Evolutionary conservation across 1,140 invertebrate genomes (phyloP), one percentile per base, ranked within the genome.

Genomic region (Stratiolaelaps scimitus): DNA sequence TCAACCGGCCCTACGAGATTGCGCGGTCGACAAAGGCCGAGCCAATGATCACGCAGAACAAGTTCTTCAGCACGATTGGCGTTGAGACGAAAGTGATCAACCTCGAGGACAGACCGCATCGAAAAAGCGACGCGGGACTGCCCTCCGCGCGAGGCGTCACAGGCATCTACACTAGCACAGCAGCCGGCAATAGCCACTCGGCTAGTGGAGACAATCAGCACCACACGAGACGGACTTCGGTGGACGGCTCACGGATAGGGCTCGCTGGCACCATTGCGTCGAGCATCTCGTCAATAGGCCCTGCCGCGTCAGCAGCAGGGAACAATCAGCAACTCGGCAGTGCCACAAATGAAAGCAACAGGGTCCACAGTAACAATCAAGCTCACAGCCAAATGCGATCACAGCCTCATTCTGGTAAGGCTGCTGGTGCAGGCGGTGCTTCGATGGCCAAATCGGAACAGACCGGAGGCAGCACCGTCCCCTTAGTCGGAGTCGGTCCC

Each of bases 51-150:
- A 40, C 34, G 10, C 53, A 60, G 20, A 60, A 60, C 53, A 60
- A 60, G 34, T 60, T 60, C 53, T 60, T 60, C 23, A 60, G 53
- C 53, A 60, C 53, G 4, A 60, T 60, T 34, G 53, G 53, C 26
- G 53, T 60, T 23, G 53, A 60, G 53, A 60, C 53, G 15, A 60
- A 60, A 23, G 53, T 60, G 17, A 60, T 60, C 23, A 60, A 60
- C 26, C 53, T 60, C 5, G 53, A 60, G 53, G 53, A 60, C 53
- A 60, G 53, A 60, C 53, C 53, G 53, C 53, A 60, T 60, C 53
- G 53, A 29, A 60, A 60, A 60, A 60, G 53, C 53, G 53, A 60
- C 23, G 53, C 53, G 15, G 53, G 53, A 15, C 53, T 60, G 23
- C 53, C 53, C 23, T 60, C 53, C 26, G 53, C 53, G 5, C 53